Evolutionary conservation across 2,797 vertebrate genomes (phyloP), one percentile per base, ranked within the genome.

Genomic region (Rhinophrynus dorsalis): DNA sequence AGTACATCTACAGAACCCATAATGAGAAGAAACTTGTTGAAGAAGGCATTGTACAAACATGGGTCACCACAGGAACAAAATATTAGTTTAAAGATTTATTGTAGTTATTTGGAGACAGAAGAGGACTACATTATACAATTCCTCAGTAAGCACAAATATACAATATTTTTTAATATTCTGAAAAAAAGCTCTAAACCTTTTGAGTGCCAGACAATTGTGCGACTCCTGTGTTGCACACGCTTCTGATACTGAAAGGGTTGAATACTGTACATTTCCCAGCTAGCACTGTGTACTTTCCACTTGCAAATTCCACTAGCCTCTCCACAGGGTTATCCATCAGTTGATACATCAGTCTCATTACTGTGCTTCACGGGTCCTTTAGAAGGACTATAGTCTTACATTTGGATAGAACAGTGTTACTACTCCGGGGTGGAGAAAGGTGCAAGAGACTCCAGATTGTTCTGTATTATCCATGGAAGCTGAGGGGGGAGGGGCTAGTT

Each of bases 121-220:
- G 54, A 65, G 68, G 60, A 62, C 54, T 72, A 72, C 68, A 51
- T 55, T 52, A 73, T 73, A 66, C 27, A 73, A 66, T 73, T 66
- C 69, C 61, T 66, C 51, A 20, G 62, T 57, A 50, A 64, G 51
- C 60, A 72, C 68, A 64, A 71, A 72, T 73, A 45, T 73, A 66
- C 61, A 73, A 50, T 65, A 40, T 72, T 57, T 64, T 9, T 38
- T 48, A 56, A 32, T 29, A 51, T 32, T 61, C n/a, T 54, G 26
- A 37, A 60, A 68, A 68, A 60, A 59, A 29, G 61, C 66, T 59
- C 35, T 73, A n/a, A n/a, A n/a, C n/a, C n/a, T n/a, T n/a, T n/a
- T n/a, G n/a, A n/a, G n/a, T n/a, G n/a, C n/a, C n/a, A n/a, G n/a
- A n/a, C n/a, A n/a, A n/a, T n/a, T n/a, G n/a, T n/a, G n/a, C n/a